Evolutionary conservation across 1,140 invertebrate genomes (phyloP).

Genomic region (Prorops nasuta): DNA sequence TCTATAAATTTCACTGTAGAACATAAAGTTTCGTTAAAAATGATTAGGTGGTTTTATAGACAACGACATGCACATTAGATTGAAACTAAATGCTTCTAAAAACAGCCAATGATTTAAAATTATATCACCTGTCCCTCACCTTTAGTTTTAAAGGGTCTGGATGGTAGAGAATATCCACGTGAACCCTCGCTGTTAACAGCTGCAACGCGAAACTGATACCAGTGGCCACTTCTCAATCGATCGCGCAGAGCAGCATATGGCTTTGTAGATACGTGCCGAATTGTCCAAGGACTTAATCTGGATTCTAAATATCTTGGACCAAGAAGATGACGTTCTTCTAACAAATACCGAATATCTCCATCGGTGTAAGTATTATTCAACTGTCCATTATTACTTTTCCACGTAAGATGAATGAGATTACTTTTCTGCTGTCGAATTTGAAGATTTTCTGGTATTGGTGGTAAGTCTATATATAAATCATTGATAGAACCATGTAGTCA

Average conservation of each 20-base stretch:
- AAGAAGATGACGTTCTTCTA: constrained; percentile 61
- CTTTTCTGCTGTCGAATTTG: constrained; percentile 37
- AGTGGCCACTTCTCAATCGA: constrained; percentile 66
- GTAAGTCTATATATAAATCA: constrained; percentile 46
- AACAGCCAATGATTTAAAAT: no score
- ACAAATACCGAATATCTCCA: constrained; percentile 46
- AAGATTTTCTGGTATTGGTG: constrained; percentile 48
- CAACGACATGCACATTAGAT: no score
- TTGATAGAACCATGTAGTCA: no score
- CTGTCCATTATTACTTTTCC: constrained; percentile 25
- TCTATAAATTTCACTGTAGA: no score
- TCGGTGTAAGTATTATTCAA: constrained; percentile 1
- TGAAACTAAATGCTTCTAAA: no score
- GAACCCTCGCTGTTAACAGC: constrained; percentile 70
- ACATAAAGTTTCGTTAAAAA: no score
- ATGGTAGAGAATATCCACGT: constrained; percentile 66
- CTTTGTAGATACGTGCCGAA: constrained; percentile 49
- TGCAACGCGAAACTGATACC: constrained; percentile 76
- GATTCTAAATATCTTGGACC: constrained; percentile 55
- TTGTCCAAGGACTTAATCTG: constrained; percentile 57
- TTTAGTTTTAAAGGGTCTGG: constrained; percentile 63
- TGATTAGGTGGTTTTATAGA: no score
- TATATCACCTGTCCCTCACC: no score
- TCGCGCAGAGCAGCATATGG: constrained; percentile 60
- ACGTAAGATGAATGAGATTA: constrained; percentile 41